A percentile compares a stretch with the other conserved stretches of the same genome.
phyloP scores from a whole-genome alignment of 2,888 invertebrate species.

The Phlogophora meticulosa region DNA sequence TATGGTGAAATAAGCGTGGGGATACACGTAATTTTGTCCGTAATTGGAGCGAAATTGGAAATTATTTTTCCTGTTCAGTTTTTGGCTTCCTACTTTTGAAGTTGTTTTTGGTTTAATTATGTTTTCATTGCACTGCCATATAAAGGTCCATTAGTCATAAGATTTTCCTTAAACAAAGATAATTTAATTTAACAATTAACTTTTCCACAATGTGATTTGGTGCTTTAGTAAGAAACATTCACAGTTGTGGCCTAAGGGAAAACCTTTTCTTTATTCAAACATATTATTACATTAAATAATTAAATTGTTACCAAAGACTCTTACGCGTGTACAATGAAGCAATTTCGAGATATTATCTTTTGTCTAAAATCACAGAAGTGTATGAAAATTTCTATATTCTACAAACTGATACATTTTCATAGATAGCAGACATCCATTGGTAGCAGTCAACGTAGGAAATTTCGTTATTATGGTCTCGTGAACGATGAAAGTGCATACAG shows the following conservation, averaged over 20 bases:
- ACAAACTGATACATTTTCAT: background rate
- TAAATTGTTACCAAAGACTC: no score
- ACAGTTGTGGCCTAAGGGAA: background rate
- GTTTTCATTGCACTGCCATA: constrained; percentile 17
- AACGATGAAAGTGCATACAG: constrained; percentile 53
- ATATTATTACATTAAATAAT: no score
- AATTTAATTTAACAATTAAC: constrained; percentile 20
- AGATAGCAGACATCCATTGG: background rate
- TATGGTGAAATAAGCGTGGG: constrained; percentile 38
- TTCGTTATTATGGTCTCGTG: constrained; percentile 53
- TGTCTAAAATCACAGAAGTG: background rate
- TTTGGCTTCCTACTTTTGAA: constrained; percentile 1
- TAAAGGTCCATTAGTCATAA: background rate
- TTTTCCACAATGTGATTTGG: background rate
- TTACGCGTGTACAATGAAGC: no score
- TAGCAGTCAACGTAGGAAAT: constrained; percentile 36
- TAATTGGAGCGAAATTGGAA: constrained; percentile 51
- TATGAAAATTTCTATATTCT: background rate
- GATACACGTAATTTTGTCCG: constrained; percentile 40
- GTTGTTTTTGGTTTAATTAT: constrained; percentile 20
- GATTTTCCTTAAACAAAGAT: background rate
- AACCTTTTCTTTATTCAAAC: background rate
- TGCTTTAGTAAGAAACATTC: background rate
- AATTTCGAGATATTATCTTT: no score
- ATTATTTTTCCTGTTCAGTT: constrained; percentile 24